phyloP scores from a whole-genome alignment of 2,113 vertebrate genomes.

The Hippolais icterina region DNA sequence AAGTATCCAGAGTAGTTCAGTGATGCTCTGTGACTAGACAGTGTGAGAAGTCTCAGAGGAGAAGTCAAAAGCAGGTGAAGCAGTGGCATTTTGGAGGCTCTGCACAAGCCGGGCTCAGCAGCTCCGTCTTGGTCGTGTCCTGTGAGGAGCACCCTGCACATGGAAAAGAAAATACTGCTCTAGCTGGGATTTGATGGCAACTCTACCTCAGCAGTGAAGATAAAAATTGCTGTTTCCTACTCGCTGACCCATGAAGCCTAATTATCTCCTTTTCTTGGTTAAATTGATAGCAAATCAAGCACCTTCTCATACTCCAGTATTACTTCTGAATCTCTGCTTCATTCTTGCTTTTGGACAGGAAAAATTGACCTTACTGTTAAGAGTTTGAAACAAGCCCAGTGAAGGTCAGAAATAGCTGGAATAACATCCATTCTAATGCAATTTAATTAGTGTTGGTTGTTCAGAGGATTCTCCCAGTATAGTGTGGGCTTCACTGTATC shows the following conservation, averaged over 20 bases:
- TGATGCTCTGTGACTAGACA: not conserved
- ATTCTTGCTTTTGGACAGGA: not conserved
- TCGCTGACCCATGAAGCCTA: not conserved
- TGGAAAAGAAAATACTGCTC: not conserved
- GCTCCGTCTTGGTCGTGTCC: not conserved
- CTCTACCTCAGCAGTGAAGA: not conserved
- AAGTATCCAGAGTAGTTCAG: not conserved
- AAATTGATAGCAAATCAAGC: not conserved
- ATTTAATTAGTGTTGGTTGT: not conserved
- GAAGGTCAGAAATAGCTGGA: not conserved
- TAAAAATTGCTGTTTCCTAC: not conserved
- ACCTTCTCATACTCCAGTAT: not conserved
- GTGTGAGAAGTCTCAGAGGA: not conserved
- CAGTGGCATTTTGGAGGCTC: not conserved
- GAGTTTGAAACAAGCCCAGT: not conserved
- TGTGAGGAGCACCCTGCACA: rapidly evolving
- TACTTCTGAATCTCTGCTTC: not conserved
- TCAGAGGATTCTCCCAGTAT: not conserved
- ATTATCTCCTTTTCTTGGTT: not conserved
- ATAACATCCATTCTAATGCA: not conserved
- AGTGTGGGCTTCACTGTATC: not conserved
- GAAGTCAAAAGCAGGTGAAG: not conserved
- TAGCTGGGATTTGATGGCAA: not conserved
- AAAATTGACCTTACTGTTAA: not conserved
- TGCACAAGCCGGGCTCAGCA: not conserved